Percentiles rank a stretch among this genome's conserved stretches.
Conservation (phyloP, 2,797 vertebrate species). For the Pogoniulus pusillus region DNA sequence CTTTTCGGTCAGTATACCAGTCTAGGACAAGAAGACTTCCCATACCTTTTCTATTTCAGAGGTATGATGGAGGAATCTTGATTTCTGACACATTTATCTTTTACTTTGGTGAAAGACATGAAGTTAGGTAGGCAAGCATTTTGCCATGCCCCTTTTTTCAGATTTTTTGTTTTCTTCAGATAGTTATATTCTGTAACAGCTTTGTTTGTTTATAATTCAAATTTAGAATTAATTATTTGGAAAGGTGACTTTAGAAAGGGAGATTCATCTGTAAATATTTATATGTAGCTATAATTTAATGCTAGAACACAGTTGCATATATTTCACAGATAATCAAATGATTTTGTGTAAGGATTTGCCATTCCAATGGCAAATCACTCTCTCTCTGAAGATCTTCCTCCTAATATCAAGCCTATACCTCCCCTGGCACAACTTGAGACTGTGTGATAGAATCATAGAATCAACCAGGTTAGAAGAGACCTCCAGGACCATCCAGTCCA, state of each 20-base stretch:
- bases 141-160: background rate
- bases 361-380: too few relatives aligned
- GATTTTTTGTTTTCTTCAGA: background rate
- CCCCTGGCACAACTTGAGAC: too few relatives aligned
- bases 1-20: background rate
- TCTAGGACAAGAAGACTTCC: background rate
- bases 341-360: background rate
- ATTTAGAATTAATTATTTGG: background rate
- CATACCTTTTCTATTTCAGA: background rate
- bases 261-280: background rate
- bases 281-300: background rate
- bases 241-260: background rate
- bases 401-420: too few relatives aligned
- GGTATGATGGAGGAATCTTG: background rate
- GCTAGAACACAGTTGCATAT: background rate
- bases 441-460: too few relatives aligned
- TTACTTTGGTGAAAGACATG: background rate
- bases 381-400: too few relatives aligned
- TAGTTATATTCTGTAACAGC: background rate
- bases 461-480: too few relatives aligned
- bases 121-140: background rate
- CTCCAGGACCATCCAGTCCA: too few relatives aligned
- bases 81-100: background rate
- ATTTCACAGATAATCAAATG: background rate
- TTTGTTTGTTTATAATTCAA: background rate